Base-by-base conservation (phyloP, 2,888 invertebrate species). In the Hartigia nigra region DNA sequence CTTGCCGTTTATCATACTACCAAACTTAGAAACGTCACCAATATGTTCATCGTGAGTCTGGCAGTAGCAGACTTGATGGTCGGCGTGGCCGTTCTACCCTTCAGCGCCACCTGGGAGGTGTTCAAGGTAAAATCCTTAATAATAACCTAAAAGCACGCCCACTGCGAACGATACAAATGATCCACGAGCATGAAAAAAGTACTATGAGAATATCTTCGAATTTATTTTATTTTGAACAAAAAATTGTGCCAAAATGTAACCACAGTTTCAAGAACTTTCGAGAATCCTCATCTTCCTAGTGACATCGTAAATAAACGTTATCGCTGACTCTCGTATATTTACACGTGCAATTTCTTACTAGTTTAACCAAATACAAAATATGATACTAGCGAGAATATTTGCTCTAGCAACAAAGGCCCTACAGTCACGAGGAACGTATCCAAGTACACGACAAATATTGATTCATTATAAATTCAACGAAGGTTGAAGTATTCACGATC, bases 31-130 rank as follows among this genome's bases (percentile, higher is more conserved):
- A 98, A 97, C 85, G 98, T 98, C 86, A 99, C 98, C 82, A 99
- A 99, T 92, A 95, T 98, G 90, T 98, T 99, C 93, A 98, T 99
- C 91, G 98, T 98, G 82, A 98, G 98, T 75, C 94, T 99, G 89
- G 99, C 99, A 0, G 97, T 98, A 32, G 98, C 99, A 74, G 99
- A 99, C 92, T 94, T 99, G 81, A 93, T 98, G 89, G 98, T 99
- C n/a, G 99, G 99, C 1, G 93, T 98, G 11, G 96, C 98, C 34
- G 98, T 99, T 76, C 94, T 99, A 87, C 99, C 99, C 1, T 99
- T 99, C 92, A 98, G 98, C 36, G 97, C 98, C 77, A 97, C 98
- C 34, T 96, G 98, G 94, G 98, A 98, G 92, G 97, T 98, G 12
- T 97, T 95, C 91, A 96, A 97, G 95, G 97, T 96, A 87, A 92